phyloP scores from a whole-genome alignment of 2,113 vertebrate species.

The Sinocyclocheilus maitianheensis region DNA sequence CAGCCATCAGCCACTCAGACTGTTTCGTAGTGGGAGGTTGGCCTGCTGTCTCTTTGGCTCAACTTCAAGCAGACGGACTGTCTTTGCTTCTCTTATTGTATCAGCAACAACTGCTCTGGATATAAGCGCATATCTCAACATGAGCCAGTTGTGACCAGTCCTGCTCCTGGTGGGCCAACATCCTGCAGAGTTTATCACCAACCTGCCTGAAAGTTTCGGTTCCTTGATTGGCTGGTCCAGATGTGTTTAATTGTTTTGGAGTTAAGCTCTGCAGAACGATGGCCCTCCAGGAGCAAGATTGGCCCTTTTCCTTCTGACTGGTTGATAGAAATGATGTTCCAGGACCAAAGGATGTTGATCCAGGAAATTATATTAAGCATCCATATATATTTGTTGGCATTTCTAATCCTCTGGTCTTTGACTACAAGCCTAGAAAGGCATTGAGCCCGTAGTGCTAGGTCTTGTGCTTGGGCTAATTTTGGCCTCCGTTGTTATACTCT shows the following conservation, averaged over 20 bases:
- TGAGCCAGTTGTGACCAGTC: not conserved
- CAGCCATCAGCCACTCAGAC: not conserved
- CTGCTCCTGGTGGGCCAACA: not conserved
- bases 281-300: not conserved
- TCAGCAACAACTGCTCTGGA: not conserved
- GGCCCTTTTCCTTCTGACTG: no score
- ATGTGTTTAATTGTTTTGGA: not conserved
- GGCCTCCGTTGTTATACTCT: conserved; percentile 54
- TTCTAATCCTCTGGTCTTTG: not conserved
- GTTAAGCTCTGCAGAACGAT: not conserved
- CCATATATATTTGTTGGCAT: not conserved
- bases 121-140: not conserved
- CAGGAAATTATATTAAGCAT: not conserved
- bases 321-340: no score
- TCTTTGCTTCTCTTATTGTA: conserved; percentile 10
- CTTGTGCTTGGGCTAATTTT: conserved; percentile 62
- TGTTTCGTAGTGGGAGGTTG: conserved; percentile 26
- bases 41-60: not conserved
- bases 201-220: not conserved
- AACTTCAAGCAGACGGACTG: conserved; percentile 28
- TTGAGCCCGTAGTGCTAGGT: not conserved
- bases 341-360: not conserved
- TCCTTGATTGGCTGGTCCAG: not conserved
- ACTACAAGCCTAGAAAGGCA: not conserved
- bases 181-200: not conserved